A percentile compares a stretch with the other conserved stretches of the same genome.
These are phyloP conservation scores for Acestrorhynchus altus DNA, from an alignment of 2,797 vertebrate species.

Conservation along the genomic window DNA sequence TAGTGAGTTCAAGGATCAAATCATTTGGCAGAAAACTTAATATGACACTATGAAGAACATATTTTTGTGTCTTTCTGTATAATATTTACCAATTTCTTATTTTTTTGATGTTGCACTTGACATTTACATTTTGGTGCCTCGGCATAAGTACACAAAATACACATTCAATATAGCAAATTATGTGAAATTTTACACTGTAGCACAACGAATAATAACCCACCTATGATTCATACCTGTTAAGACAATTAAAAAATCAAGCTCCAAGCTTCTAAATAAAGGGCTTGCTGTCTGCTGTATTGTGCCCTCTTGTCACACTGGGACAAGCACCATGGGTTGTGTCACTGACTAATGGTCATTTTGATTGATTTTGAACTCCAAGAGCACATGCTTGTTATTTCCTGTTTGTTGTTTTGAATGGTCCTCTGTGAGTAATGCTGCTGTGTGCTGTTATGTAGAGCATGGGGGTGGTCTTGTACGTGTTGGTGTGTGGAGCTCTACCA, in stretches of 20 bases:
- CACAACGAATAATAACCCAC: background rate
- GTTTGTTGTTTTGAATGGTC: conserved; percentile 29
- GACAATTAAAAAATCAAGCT: background rate
- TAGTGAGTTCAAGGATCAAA: too few species aligned
- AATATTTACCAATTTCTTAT: too few species aligned
- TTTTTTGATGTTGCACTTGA: too few species aligned
- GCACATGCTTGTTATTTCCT: conserved; percentile 43
- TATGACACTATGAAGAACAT: too few species aligned
- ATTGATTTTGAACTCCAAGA: conserved; percentile 31
- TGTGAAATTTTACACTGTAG: background rate
- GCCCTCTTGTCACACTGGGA: background rate
- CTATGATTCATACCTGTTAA: background rate
- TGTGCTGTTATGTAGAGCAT: conserved; percentile 84
- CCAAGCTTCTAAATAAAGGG: conserved; percentile 1
- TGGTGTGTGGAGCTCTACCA: conserved; percentile 95
- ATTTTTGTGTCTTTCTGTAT: too few species aligned
- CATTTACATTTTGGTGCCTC: too few species aligned
- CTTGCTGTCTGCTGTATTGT: background rate
- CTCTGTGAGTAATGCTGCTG: conserved; percentile 37
- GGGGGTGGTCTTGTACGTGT: conserved; percentile 97
- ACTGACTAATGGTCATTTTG: conserved; percentile 17
- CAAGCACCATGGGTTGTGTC: background rate
- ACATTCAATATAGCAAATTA: background rate
- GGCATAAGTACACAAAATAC: too few species aligned
- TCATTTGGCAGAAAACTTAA: background rate